Evolutionary conservation across 2,113 vertebrate species (phyloP).

Genomic region (Campylomormyrus tamandua): DNA sequence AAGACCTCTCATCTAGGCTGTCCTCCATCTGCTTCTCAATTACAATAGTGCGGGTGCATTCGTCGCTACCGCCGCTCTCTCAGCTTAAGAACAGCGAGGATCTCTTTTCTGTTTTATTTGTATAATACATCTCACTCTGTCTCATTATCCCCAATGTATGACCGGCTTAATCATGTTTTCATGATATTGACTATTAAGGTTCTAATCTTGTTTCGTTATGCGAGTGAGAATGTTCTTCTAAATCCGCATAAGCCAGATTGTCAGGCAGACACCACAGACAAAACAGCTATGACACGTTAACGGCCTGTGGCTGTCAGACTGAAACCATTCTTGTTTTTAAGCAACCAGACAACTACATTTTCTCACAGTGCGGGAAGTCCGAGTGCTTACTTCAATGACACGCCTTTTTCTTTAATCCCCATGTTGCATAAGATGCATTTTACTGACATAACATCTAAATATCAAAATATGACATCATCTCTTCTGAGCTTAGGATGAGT

Average conservation of each 20-base stretch:
- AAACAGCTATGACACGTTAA: not conserved
- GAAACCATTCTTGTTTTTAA: not conserved
- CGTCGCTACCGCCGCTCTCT: not conserved
- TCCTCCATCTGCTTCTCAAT: not conserved
- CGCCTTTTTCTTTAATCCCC: not conserved
- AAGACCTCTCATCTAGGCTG: not conserved
- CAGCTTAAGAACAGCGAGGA: not conserved
- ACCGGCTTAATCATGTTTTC: slow-evolving; percentile 17
- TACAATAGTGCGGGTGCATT: not conserved
- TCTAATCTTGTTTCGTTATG: slow-evolving; percentile 20
- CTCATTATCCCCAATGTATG: not conserved
- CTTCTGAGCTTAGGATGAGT: not conserved
- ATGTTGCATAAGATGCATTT: not conserved
- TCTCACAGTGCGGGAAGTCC: not conserved
- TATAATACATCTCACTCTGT: not conserved
- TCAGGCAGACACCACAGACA: not conserved
- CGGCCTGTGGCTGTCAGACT: not conserved
- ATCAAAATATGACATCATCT: not conserved
- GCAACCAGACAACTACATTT: not conserved
- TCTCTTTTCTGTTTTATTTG: not conserved
- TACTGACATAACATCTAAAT: not conserved
- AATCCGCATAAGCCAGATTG: slow-evolving; percentile 11
- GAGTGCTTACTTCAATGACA: not conserved
- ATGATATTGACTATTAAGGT: slow-evolving; percentile 15
- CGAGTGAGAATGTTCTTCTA: slow-evolving; percentile 6